Conservation (phyloP, 2,113 vertebrate species). For the Charina bottae region DNA sequence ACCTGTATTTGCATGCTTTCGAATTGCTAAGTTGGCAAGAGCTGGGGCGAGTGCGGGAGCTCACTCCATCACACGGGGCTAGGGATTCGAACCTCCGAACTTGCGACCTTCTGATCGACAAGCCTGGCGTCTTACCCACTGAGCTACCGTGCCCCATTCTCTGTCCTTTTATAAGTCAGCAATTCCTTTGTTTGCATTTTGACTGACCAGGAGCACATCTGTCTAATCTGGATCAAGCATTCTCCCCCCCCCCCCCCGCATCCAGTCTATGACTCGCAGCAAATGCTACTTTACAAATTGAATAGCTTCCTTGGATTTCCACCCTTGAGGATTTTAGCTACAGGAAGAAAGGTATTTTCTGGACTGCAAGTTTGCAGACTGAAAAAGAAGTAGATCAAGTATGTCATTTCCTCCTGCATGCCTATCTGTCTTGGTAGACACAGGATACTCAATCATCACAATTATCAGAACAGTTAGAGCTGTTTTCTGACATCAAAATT, state of each 20-base stretch:
- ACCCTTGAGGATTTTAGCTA: not conserved
- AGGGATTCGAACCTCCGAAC: too few species aligned
- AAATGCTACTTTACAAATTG: not conserved
- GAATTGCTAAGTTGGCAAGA: too few species aligned
- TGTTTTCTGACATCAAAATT: not conserved
- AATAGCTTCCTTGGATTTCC: not conserved
- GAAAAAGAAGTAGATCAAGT: not conserved
- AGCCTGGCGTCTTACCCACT: too few species aligned
- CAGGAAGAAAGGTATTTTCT: not conserved
- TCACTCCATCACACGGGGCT: too few species aligned
- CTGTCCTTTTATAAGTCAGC: not conserved
- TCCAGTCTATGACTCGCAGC: not conserved
- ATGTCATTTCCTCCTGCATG: too few species aligned
- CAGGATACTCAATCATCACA: too few species aligned
- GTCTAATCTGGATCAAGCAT: not conserved
- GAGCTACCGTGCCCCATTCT: too few species aligned
- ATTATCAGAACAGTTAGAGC: not conserved
- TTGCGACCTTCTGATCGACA: too few species aligned
- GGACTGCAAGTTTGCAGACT: not conserved
- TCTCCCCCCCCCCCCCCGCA: not conserved
- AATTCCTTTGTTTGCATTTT: not conserved
- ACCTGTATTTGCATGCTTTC: too few species aligned
- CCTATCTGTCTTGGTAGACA: too few species aligned
- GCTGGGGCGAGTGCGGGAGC: too few species aligned
- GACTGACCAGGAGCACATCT: not conserved